Percentiles rank a stretch among this genome's conserved stretches.
phyloP scores from a whole-genome alignment of 2,888 invertebrate genomes.

The Drosophila merina region DNA sequence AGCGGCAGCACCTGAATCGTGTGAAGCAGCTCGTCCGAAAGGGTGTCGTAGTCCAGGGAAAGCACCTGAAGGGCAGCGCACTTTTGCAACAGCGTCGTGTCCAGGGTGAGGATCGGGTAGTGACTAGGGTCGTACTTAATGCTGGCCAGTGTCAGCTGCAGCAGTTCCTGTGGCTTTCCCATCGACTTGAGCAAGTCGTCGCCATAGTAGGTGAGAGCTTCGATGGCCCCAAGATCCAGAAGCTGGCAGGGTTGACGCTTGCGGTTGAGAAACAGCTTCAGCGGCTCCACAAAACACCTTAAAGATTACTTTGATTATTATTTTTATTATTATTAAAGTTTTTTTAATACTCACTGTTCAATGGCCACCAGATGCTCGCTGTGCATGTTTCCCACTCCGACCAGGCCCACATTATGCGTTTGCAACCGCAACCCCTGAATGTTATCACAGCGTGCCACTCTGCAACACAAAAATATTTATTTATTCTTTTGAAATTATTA shows the following conservation, averaged over 20 bases:
- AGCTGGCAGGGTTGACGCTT: conserved; percentile 79
- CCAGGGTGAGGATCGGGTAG: conserved; percentile 85
- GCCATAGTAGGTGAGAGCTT: conserved; percentile 82
- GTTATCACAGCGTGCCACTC: conserved; percentile 82
- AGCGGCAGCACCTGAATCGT: conserved; percentile 83
- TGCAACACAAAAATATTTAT: conserved; percentile 30
- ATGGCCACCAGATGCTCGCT: conserved; percentile 81
- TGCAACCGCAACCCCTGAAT: conserved; percentile 82
- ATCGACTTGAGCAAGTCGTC: conserved; percentile 82
- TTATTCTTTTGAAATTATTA: background rate
- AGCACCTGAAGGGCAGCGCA: conserved; percentile 86
- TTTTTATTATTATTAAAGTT: no score
- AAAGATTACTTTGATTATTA: background rate
- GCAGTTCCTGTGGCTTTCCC: conserved; percentile 85
- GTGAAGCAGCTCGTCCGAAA: conserved; percentile 82
- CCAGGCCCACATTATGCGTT: conserved; percentile 81
- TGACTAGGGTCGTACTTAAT: conserved; percentile 90
- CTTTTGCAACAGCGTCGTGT: conserved; percentile 86
- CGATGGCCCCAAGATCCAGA: conserved; percentile 83
- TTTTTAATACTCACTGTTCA: conserved; percentile 77
- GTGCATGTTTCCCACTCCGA: conserved; percentile 78
- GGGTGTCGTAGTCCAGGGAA: conserved; percentile 83
- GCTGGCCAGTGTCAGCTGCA: conserved; percentile 88
- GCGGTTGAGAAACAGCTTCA: conserved; percentile 82
- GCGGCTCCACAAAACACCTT: conserved; percentile 83